A percentile compares a stretch with the other conserved stretches of the same genome.
phyloP scores from a whole-genome alignment of 2,113 vertebrate genomes.

The Dipodomys stephensi region DNA sequence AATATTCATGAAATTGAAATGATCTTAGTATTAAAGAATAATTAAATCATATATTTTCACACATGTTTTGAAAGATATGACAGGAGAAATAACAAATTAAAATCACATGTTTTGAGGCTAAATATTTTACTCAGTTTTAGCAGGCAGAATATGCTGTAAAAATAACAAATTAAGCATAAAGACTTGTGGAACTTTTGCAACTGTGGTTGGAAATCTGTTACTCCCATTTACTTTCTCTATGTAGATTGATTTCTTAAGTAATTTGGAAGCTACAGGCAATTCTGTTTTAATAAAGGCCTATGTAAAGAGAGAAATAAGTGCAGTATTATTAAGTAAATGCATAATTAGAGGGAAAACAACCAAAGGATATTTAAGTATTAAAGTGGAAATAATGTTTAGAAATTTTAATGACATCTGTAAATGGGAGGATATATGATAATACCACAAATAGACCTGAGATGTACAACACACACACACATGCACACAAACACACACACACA shows the following conservation, averaged over 20 bases:
- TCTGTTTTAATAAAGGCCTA: background rate
- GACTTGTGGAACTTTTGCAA: background rate
- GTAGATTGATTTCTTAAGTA: background rate
- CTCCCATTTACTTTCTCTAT: background rate
- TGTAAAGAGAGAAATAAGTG: background rate
- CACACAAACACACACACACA: background rate
- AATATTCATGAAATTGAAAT: slow-evolving; percentile 5
- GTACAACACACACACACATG: background rate
- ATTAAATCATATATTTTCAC: background rate
- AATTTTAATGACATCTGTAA: background rate
- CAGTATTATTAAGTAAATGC: background rate
- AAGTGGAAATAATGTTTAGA: background rate
- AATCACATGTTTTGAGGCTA: background rate
- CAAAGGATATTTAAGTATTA: background rate
- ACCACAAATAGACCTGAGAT: background rate
- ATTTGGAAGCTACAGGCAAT: background rate
- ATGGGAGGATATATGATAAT: background rate
- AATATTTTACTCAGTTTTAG: slow-evolving; percentile 24
- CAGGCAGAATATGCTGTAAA: background rate
- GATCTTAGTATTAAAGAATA: background rate
- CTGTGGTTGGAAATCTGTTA: background rate
- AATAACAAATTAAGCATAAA: background rate
- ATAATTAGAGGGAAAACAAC: background rate
- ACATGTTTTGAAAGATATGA: background rate
- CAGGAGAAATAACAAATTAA: too few species aligned